These are phyloP conservation scores for Cyrtodaria siliqua DNA, from an alignment of 2,888 invertebrate species.

Conservation along the genomic window DNA sequence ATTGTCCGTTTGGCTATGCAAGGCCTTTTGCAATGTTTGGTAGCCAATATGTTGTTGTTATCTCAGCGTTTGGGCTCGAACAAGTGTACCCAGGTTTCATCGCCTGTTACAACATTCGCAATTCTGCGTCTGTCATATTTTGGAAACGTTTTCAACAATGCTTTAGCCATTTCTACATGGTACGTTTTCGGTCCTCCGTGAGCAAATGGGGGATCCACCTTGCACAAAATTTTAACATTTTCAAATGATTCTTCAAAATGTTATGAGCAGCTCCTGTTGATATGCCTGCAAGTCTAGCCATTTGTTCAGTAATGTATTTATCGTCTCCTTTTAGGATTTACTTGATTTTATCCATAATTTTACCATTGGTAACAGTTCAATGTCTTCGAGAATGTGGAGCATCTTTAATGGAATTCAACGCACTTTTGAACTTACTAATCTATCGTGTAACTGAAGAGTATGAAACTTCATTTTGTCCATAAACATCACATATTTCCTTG, in stretches of 20 bases:
- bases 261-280: conserved; percentile 5
- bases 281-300: background rate
- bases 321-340: background rate
- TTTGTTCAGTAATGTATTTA: background rate
- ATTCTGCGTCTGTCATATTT: conserved; percentile 10
- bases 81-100: conserved; percentile 19
- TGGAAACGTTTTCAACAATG: conserved; percentile 16
- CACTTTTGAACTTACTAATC: too few species aligned
- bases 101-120: conserved; percentile 5
- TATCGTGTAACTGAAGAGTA: too few species aligned
- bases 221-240: background rate
- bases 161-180: background rate
- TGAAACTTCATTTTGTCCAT: too few species aligned
- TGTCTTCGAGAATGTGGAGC: too few species aligned
- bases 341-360: too few species aligned
- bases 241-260: background rate
- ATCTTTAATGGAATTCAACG: too few species aligned
- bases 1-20: background rate
- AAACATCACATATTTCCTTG: too few species aligned
- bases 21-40: background rate
- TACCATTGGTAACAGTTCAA: too few species aligned
- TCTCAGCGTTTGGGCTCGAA: conserved; percentile 8
- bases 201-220: background rate
- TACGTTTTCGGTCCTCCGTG: background rate
- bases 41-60: conserved; percentile 14